Evolutionary conservation across 1,140 invertebrate genomes (phyloP), one percentile per base, ranked within the genome.

Genomic region (Saccostrea cuccullata): DNA sequence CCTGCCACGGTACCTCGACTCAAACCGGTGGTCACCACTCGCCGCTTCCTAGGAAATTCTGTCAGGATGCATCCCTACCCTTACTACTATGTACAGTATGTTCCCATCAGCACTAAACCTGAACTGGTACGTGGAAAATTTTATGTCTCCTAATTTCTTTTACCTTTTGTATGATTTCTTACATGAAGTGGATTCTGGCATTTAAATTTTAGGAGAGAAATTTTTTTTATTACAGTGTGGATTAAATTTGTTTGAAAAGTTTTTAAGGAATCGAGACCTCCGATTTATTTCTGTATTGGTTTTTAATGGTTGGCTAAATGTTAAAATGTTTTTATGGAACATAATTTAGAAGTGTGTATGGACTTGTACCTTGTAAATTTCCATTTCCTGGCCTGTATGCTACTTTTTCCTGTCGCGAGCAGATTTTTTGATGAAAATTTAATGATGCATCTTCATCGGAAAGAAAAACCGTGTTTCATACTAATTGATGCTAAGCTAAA

Each of bases 51-150:
- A 13, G 89, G 89, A 85, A 85, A 84, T 47, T 77, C 90, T 82
- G 90, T 91, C 89, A 93, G 93, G 92, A 93, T 93, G 93, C 93
- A 93, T 77, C 70, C 70, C 3, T 77, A 77, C 89, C 93, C 93
- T 77, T 93, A 93, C 90, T 93, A 92, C 88, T 93, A 92, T 89
- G 93, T 93, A 55, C 93, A 93, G 90, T 93, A 93, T 86, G 90
- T 93, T 85, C 93, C 93, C 60, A 90, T 93, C 15, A 85, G 91
- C 55, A 84, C 92, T 23, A 93, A 93, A 67, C 92, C 88, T 82
- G 83, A 88, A 55, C 70, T 93, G 92, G 92, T 93, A 88, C 89
- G 89, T 91, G 64, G 64, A 20, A 47, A 17, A 20, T 58, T 87
- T 58, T 87, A 82, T 82, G 77, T n/a, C 26, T 77, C 82, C 30